Percentiles rank a stretch among this genome's conserved stretches.
Evolutionary conservation across 92 coral and sea anemone genomes (phyloP).

Genomic region (Palythoa grandiflora): DNA sequence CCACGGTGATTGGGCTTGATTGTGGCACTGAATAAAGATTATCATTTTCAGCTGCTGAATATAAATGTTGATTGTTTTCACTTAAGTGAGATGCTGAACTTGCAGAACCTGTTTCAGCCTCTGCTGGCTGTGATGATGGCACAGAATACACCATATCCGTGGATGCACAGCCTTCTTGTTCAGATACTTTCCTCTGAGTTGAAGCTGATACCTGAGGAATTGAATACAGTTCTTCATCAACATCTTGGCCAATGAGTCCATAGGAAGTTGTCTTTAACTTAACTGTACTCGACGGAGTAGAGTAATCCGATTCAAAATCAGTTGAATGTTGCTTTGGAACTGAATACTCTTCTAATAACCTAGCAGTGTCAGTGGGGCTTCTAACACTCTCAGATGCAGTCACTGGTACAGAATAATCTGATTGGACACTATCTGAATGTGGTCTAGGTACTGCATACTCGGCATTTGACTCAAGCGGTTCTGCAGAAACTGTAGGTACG

Average conservation of each 20-base stretch:
- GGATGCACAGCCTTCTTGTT: background rate
- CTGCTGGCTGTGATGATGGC: constrained; percentile 4
- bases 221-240: constrained; percentile 37
- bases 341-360: background rate
- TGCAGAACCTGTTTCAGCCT: background rate
- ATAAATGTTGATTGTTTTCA: background rate
- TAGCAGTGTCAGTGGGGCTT: background rate
- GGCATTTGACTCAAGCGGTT: background rate
- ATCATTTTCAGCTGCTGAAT: background rate
- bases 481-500: background rate
- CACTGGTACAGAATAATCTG: constrained; percentile 28
- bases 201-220: constrained; percentile 24
- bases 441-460: constrained; percentile 36
- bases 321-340: constrained; percentile 37
- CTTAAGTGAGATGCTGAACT: background rate
- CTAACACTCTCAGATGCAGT: background rate
- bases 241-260: constrained; percentile 14
- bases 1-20: background rate
- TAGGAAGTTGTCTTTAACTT: constrained; percentile 1
- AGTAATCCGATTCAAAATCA: constrained; percentile 20
- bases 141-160: constrained; percentile 26
- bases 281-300: constrained; percentile 10
- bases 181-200: constrained; percentile 2
- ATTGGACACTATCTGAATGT: background rate
- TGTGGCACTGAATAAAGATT: constrained; percentile 38